phyloP scores from a whole-genome alignment of 2,888 invertebrate genomes.

The Tyria jacobaeae region DNA sequence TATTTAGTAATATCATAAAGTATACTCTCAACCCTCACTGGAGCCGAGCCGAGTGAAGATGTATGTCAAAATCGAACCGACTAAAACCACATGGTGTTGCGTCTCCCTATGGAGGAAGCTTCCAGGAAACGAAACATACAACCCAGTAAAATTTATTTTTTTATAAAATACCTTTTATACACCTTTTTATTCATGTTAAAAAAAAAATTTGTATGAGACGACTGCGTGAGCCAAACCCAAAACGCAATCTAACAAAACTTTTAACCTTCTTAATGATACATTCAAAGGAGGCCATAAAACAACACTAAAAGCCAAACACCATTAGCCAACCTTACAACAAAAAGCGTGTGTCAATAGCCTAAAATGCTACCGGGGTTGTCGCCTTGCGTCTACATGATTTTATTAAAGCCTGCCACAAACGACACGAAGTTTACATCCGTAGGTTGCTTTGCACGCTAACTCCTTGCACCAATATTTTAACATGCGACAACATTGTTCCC shows the following conservation, averaged over 20 bases:
- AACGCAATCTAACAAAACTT: constrained; percentile 15
- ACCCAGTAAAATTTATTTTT: no score
- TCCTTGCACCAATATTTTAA: constrained; percentile 10
- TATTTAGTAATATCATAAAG: no score
- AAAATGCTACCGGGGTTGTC: constrained; percentile 17
- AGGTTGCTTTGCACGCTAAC: constrained; percentile 35
- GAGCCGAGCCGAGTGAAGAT: no score
- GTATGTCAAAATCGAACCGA: no score
- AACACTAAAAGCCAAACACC: constrained; percentile 17
- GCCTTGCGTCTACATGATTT: constrained; percentile 31
- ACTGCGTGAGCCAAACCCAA: background rate
- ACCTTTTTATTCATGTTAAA: background rate
- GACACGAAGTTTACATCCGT: constrained; percentile 25
- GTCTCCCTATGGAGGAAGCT: no score
- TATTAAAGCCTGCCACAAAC: constrained; percentile 40
- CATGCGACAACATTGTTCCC: constrained; percentile 9
- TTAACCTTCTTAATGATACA: constrained; percentile 13
- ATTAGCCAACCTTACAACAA: constrained; percentile 18
- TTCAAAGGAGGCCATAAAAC: constrained; percentile 15
- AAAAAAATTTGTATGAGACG: background rate
- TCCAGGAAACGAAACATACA: no score
- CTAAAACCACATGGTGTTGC: no score
- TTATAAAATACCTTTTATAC: no score
- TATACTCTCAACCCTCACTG: no score
- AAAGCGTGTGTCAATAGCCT: constrained; percentile 35